These are phyloP conservation scores for Nymphalis c-album DNA, from an alignment of 2,888 invertebrate species.

Conservation along the genomic window DNA sequence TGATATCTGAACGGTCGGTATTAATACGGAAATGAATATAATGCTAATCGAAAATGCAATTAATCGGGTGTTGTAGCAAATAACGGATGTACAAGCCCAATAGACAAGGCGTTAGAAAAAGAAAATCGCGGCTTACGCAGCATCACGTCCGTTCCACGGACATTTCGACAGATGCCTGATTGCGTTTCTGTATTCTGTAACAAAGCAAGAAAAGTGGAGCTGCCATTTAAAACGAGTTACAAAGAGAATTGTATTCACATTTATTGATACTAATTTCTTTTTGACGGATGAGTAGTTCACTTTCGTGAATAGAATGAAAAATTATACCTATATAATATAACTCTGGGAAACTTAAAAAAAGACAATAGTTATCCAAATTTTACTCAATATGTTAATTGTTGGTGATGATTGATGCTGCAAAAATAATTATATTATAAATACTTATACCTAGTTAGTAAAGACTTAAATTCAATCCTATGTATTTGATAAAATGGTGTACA, in stretches of 20 bases:
- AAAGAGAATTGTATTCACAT: constrained; percentile 1
- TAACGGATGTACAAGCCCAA: constrained; percentile 15
- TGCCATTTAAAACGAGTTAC: constrained; percentile 19
- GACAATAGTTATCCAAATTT: too few relatives aligned
- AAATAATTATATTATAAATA: too few relatives aligned
- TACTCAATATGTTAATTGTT: too few relatives aligned
- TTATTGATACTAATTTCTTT: constrained; percentile 4
- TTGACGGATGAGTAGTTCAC: too few relatives aligned
- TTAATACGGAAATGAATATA: neutral
- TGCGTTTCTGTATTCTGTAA: constrained; percentile 38
- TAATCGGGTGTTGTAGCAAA: neutral
- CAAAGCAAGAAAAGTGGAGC: constrained; percentile 19
- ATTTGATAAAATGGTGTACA: too few relatives aligned
- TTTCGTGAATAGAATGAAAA: too few relatives aligned
- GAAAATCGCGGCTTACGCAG: constrained; percentile 41
- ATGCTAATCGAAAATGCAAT: neutral
- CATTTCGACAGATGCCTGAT: constrained; percentile 45
- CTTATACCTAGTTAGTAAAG: too few relatives aligned
- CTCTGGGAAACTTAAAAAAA: too few relatives aligned
- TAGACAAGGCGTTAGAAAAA: constrained; percentile 35
- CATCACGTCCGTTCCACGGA: constrained; percentile 39
- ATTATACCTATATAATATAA: too few relatives aligned
- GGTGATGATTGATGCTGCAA: too few relatives aligned
- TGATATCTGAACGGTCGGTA: neutral
- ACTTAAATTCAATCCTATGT: too few relatives aligned